Conservation (phyloP, 2,888 invertebrate genomes). For the Plagiodera versicolora region DNA sequence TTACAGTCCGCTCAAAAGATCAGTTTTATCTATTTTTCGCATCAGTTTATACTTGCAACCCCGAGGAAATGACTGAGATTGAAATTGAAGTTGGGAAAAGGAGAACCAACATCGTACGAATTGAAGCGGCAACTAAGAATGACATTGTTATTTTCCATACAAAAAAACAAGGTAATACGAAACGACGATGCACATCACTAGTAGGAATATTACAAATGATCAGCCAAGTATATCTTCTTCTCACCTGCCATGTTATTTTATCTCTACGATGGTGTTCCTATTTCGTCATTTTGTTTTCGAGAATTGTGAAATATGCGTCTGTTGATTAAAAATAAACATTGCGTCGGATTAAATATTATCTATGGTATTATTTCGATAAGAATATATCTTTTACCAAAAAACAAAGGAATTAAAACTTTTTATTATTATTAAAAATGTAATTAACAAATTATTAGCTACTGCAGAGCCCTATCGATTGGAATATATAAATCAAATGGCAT, state of each 20-base stretch:
- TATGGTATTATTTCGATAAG: no score
- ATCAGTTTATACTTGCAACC: no score
- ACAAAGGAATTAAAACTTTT: no score
- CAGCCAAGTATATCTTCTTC: conserved; percentile 21
- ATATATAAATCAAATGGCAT: no score
- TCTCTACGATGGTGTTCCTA: background rate
- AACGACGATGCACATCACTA: conserved; percentile 18
- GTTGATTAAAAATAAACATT: background rate
- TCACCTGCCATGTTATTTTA: conserved; percentile 17
- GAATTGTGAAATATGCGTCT: background rate
- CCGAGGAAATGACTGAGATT: no score
- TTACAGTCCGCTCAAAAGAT: no score
- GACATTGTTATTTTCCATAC: background rate
- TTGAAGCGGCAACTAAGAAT: background rate
- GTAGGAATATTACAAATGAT: conserved; percentile 24
- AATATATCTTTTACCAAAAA: no score
- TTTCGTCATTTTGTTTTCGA: background rate
- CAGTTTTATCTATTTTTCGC: no score
- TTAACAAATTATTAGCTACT: no score
- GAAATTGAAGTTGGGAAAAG: background rate
- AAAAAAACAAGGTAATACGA: background rate
- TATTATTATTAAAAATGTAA: no score
- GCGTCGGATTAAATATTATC: background rate
- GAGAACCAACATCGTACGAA: background rate
- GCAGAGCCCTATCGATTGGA: no score